Conservation (phyloP, 2,113 vertebrate species). For the Catharus fuscescens region DNA sequence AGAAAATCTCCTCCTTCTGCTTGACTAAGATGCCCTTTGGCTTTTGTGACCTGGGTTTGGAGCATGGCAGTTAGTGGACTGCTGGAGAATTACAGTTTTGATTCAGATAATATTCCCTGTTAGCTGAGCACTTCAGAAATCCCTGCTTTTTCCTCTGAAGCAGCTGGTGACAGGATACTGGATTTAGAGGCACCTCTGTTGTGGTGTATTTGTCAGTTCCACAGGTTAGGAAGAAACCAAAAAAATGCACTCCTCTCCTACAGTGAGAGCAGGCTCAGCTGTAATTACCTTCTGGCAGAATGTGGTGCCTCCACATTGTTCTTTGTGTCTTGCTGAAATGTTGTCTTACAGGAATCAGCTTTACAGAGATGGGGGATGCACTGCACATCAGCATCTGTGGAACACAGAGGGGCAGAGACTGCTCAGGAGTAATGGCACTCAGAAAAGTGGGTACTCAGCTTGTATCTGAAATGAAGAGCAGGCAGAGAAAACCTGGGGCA, state of each 20-base stretch:
- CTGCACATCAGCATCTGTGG: background rate
- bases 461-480: constrained; percentile 5
- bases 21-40: background rate
- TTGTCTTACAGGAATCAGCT: background rate
- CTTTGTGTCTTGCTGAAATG: constrained; percentile 1
- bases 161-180: background rate
- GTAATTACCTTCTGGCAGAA: background rate
- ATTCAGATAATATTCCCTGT: background rate
- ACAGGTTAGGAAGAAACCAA: background rate
- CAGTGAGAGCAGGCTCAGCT: background rate
- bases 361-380: background rate
- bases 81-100: background rate
- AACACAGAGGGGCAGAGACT: background rate
- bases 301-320: background rate
- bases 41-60: background rate
- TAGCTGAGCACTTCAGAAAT: background rate
- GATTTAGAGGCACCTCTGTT: background rate
- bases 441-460: background rate
- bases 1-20: background rate
- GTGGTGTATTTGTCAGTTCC: background rate
- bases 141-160: background rate
- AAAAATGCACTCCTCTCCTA: background rate
- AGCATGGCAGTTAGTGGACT: background rate
- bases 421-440: background rate
- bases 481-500: background rate